Conservation (phyloP, 2,888 invertebrate genomes). For the Acleris sparsana region DNA sequence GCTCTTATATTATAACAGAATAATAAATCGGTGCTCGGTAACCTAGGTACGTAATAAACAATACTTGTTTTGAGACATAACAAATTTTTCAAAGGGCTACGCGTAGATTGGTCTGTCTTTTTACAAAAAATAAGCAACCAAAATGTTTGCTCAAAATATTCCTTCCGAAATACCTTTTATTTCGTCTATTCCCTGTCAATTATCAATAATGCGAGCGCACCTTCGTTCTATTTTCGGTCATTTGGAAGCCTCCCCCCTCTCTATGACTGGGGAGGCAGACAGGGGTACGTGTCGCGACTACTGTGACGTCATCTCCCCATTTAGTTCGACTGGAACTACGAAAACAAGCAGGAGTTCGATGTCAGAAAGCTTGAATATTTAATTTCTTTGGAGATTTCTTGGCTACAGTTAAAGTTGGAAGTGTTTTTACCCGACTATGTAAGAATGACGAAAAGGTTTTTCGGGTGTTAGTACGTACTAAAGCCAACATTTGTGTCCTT, state of each 20-base stretch:
- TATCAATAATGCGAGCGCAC: slow-evolving; percentile 8
- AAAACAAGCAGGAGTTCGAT: slow-evolving; percentile 1
- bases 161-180: not conserved
- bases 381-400: not conserved
- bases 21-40: no score
- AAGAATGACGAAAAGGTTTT: no score
- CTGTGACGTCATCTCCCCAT: slow-evolving; percentile 40
- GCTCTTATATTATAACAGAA: no score
- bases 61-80: no score
- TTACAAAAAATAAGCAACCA: no score
- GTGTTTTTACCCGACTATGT: no score
- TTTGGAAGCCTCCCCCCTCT: slow-evolving; percentile 36
- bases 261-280: slow-evolving; percentile 25
- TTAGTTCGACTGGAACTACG: not conserved
- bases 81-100: no score
- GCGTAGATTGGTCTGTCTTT: no score
- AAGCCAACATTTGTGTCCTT: no score
- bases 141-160: not conserved
- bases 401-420: not conserved
- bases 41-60: no score
- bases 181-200: slow-evolving; percentile 5
- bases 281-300: slow-evolving; percentile 41
- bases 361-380: not conserved
- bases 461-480: no score
- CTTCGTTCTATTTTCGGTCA: slow-evolving; percentile 20